Evolutionary conservation across 1,140 invertebrate genomes (phyloP).

Genomic region (Drosophila virilis): DNA sequence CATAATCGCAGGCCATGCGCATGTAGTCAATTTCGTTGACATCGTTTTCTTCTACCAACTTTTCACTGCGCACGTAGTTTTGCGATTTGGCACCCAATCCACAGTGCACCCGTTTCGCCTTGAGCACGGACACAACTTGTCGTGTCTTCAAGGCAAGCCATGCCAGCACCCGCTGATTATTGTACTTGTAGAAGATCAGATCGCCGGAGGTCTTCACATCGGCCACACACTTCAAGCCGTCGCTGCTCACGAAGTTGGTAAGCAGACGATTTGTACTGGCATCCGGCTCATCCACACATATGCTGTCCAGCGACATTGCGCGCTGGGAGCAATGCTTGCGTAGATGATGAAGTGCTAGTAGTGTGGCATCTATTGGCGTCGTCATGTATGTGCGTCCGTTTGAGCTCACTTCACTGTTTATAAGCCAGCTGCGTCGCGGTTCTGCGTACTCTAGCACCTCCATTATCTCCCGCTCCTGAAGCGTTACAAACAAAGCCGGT

Average conservation of each 20-base stretch:
- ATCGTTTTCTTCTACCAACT: conserved; percentile 84
- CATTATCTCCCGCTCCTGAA: conserved; percentile 85
- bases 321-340: conserved; percentile 86
- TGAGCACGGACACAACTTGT: conserved; percentile 87
- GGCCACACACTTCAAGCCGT: conserved; percentile 54
- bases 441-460: conserved; percentile 89
- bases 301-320: conserved; percentile 89
- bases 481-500: conserved; percentile 58
- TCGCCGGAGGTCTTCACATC: conserved; percentile 85
- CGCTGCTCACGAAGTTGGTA: conserved; percentile 47
- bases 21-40: conserved; percentile 74
- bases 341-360: conserved; percentile 87
- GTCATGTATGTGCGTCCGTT: conserved; percentile 90
- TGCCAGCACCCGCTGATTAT: conserved; percentile 89
- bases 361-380: conserved; percentile 90
- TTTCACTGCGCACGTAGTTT: conserved; percentile 88
- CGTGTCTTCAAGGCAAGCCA: conserved; percentile 90
- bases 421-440: conserved; percentile 89
- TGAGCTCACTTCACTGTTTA: conserved; percentile 89
- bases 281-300: conserved; percentile 80
- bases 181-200: conserved; percentile 90
- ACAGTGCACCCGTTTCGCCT: conserved; percentile 89
- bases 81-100: conserved; percentile 87
- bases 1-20: conserved; percentile 74
- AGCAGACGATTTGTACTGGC: conserved; percentile 52